These are phyloP conservation scores for Brenthis hecate DNA, from an alignment of 2,888 invertebrate genomes.

Conservation along the genomic window DNA sequence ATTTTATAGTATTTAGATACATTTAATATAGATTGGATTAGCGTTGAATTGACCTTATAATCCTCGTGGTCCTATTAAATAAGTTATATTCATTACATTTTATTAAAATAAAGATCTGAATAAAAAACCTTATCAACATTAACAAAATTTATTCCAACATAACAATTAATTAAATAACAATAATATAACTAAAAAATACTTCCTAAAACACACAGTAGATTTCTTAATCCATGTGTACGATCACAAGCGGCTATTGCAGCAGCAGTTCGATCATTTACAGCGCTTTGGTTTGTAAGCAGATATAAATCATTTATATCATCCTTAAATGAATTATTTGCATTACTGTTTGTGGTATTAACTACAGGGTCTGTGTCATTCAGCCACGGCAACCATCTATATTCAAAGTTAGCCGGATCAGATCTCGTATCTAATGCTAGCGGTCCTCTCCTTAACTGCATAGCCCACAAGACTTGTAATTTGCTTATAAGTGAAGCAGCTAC, in stretches of 20 bases:
- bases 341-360: conserved; percentile 15
- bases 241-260: conserved; percentile 59
- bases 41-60: no score
- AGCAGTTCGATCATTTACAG: conserved; percentile 45
- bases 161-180: conserved; percentile 23
- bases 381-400: conserved; percentile 88
- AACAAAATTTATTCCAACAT: conserved; percentile 26
- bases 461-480: conserved; percentile 66
- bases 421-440: conserved; percentile 71
- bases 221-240: conserved; percentile 57
- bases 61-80: no score
- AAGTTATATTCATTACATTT: background rate
- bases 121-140: background rate
- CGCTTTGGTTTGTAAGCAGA: conserved; percentile 2
- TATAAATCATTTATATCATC: conserved; percentile 2
- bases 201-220: conserved; percentile 69
- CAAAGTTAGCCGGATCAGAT: conserved; percentile 87
- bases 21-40: no score
- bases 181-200: conserved; percentile 57
- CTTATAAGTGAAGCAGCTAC: conserved; percentile 69
- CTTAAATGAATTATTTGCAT: conserved; percentile 7
- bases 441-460: conserved; percentile 75
- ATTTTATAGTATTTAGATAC: no score
- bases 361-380: conserved; percentile 38
- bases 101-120: background rate